Evolutionary conservation across 2,797 vertebrate genomes (phyloP).

Genomic region (Lagocephalus sceleratus): DNA sequence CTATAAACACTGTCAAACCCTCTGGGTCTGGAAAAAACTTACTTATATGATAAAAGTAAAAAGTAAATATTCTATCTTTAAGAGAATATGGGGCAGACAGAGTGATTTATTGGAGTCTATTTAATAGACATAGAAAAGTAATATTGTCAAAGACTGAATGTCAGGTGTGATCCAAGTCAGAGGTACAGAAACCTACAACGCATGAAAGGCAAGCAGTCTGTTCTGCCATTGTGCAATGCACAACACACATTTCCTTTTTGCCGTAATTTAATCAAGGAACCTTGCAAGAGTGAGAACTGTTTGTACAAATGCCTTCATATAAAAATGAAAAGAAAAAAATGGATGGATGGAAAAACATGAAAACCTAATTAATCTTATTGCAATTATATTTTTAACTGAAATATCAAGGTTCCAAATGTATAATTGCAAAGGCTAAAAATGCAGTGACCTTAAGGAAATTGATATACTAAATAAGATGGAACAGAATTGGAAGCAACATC

Average conservation of each 20-base stretch:
- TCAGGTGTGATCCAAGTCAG: conserved; percentile 12
- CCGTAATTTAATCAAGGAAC: not conserved
- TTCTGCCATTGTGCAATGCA: conserved; percentile 13
- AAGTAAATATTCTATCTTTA: too few species aligned
- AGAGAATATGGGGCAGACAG: too few species aligned
- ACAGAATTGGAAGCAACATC: not conserved
- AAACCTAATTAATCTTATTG: not conserved
- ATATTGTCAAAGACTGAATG: conserved; percentile 19
- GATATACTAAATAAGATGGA: not conserved
- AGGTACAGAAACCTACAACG: conserved; percentile 15
- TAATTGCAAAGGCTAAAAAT: too few species aligned
- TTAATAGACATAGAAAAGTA: conserved; percentile 30
- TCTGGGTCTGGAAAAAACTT: too few species aligned
- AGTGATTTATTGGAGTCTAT: conserved; percentile 34
- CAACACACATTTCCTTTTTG: not conserved
- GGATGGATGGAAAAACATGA: conserved; percentile 2
- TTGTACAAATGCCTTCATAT: too few species aligned
- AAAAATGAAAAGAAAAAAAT: too few species aligned
- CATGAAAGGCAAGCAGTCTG: not conserved
- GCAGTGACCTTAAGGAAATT: not conserved
- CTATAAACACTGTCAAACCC: too few species aligned
- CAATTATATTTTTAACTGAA: too few species aligned
- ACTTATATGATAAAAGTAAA: too few species aligned
- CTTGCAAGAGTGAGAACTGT: too few species aligned
- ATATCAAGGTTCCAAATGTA: too few species aligned